Evolutionary conservation across 1,140 invertebrate genomes (phyloP).

Genomic region (Apis dorsata): DNA sequence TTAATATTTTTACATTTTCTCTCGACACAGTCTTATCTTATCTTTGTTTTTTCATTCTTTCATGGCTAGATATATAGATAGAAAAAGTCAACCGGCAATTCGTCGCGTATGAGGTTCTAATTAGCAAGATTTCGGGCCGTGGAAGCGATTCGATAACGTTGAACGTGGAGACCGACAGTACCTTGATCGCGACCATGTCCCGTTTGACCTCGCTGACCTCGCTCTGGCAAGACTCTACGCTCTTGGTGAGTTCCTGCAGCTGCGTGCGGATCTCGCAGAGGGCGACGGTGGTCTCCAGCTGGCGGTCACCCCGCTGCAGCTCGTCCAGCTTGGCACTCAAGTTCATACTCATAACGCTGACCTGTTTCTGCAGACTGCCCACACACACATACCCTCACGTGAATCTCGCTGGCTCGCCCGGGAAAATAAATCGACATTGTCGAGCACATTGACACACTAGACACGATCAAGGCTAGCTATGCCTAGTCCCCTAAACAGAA

Average conservation of each 20-base stretch:
- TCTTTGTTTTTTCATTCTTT: background rate
- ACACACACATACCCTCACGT: slow-evolving; percentile 69
- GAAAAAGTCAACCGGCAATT: background rate
- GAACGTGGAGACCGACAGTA: slow-evolving; percentile 55
- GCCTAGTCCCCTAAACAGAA: slow-evolving; percentile 49
- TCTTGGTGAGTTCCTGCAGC: slow-evolving; percentile 94
- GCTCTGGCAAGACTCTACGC: slow-evolving; percentile 95
- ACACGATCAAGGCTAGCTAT: slow-evolving; percentile 63
- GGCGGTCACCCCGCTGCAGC: slow-evolving; percentile 91
- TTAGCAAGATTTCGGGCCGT: background rate
- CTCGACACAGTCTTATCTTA: background rate
- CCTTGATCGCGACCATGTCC: slow-evolving; percentile 95
- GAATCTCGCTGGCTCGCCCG: slow-evolving; percentile 60
- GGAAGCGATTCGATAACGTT: background rate
- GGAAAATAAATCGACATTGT: slow-evolving; percentile 56
- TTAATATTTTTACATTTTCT: background rate
- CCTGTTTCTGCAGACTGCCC: slow-evolving; percentile 94
- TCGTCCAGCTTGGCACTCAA: slow-evolving; percentile 94
- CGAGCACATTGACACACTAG: slow-evolving; percentile 62
- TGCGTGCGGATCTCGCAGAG: slow-evolving; percentile 94
- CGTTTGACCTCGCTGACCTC: slow-evolving; percentile 95
- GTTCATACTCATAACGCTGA: slow-evolving; percentile 97
- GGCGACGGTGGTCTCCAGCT: slow-evolving; percentile 93
- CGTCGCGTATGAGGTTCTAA: background rate
- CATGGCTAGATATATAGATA: background rate